These are phyloP conservation scores for Brachionus plicatilis DNA, from an alignment of 1,140 invertebrate genomes.

Conservation along the genomic window DNA sequence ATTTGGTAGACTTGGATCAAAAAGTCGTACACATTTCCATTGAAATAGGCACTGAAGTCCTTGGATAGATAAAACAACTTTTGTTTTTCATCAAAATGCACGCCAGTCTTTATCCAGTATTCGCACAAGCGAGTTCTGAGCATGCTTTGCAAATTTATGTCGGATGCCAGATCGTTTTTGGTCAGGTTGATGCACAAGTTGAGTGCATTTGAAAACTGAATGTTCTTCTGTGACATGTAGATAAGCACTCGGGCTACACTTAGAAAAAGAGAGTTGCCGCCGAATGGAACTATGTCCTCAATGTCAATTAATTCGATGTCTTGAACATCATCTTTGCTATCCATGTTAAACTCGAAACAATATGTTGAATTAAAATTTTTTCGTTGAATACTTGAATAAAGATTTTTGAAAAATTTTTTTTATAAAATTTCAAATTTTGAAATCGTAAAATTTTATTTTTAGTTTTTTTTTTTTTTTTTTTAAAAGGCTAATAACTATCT, in stretches of 20 bases:
- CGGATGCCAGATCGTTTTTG: slow-evolving; percentile 9
- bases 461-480: too few relatives aligned
- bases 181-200: neutral
- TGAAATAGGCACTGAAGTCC: slow-evolving; percentile 12
- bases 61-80: neutral
- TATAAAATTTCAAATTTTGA: neutral
- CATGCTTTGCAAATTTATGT: neutral
- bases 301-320: slow-evolving; percentile 35
- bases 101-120: neutral
- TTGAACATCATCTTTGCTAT: neutral
- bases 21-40: slow-evolving; percentile 36
- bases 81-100: slow-evolving; percentile 1
- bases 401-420: neutral
- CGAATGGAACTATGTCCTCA: slow-evolving; percentile 28
- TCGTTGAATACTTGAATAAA: neutral
- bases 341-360: slow-evolving; percentile 11
- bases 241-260: slow-evolving; percentile 12
- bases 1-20: slow-evolving; percentile 37
- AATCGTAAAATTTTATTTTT: too few relatives aligned
- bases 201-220: neutral
- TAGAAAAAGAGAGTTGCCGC: slow-evolving; percentile 15
- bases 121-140: slow-evolving; percentile 11
- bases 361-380: neutral
- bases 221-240: slow-evolving; percentile 13
- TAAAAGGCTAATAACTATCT: too few relatives aligned